phyloP scores from a whole-genome alignment of 2,888 invertebrate genomes.

The Magallana nippona region DNA sequence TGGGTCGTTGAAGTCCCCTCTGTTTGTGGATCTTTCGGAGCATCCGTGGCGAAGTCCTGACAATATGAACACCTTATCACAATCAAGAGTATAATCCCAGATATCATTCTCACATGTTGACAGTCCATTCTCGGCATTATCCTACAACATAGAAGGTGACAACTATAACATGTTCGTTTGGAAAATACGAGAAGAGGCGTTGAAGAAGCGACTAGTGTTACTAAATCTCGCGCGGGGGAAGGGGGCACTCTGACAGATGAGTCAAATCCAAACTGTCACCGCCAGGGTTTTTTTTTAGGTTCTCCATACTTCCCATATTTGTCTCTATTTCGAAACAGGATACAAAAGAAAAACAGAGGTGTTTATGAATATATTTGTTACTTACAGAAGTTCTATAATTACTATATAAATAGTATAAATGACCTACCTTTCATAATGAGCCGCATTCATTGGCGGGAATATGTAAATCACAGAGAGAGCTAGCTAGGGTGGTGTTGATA shows the following conservation, averaged over 20 bases:
- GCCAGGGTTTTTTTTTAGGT: no score
- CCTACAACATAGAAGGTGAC: background rate
- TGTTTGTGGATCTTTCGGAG: background rate
- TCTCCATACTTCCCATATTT: background rate
- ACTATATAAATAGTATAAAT: background rate
- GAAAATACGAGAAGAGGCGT: background rate
- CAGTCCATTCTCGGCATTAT: background rate
- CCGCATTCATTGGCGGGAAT: constrained; percentile 21
- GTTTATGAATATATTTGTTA: background rate
- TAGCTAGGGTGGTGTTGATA: constrained; percentile 5
- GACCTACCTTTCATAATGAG: constrained; percentile 20
- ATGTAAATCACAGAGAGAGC: constrained; percentile 2
- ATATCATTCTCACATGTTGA: background rate
- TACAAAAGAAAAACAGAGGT: background rate
- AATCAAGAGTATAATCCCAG: background rate
- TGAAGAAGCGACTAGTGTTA: constrained; percentile 1
- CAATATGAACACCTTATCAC: constrained; percentile 14
- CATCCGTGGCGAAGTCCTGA: background rate
- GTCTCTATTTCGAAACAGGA: background rate
- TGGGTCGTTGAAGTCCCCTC: background rate
- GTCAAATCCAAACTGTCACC: background rate
- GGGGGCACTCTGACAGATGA: constrained; percentile 17
- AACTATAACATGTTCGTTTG: background rate
- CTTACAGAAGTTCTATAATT: background rate
- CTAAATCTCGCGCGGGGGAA: background rate